phyloP scores from a whole-genome alignment of 2,888 invertebrate species.

The Polydrusus tereticollis region DNA sequence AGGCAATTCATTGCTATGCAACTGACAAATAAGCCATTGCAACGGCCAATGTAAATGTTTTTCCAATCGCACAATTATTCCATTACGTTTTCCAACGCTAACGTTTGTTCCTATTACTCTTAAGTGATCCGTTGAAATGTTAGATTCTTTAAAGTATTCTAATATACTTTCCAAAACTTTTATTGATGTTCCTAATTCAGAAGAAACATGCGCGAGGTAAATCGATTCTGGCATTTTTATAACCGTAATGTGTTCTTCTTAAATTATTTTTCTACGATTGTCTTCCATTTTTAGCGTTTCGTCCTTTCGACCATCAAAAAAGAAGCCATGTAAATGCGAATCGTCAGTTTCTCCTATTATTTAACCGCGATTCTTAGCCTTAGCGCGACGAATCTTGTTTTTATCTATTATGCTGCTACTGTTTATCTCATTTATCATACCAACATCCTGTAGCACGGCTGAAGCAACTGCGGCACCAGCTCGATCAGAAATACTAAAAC shows the following conservation, averaged over 20 bases:
- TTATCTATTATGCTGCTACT: neutral
- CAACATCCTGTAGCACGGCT: constrained; percentile 31
- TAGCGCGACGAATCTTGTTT: constrained; percentile 1
- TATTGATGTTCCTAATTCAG: neutral
- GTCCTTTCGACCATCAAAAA: constrained; percentile 28
- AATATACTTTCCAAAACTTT: neutral
- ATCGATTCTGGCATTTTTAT: neutral
- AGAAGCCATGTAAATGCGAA: neutral
- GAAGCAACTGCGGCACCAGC: constrained; percentile 39
- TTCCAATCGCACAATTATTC: neutral
- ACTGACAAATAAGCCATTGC: neutral
- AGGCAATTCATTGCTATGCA: neutral
- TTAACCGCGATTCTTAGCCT: neutral
- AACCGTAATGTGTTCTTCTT: neutral
- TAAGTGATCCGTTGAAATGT: neutral
- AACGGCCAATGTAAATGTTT: neutral
- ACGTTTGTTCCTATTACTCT: neutral
- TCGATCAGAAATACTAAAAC: constrained; percentile 32
- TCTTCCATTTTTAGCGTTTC: constrained; percentile 11
- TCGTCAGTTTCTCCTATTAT: neutral
- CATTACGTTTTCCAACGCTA: too few species aligned
- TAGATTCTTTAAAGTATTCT: neutral
- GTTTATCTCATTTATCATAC: constrained; percentile 24
- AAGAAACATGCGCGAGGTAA: neutral
- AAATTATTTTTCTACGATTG: too few species aligned